These are phyloP conservation scores for Sepiola atlantica DNA, from an alignment of 2,888 invertebrate species.

Conservation along the genomic window DNA sequence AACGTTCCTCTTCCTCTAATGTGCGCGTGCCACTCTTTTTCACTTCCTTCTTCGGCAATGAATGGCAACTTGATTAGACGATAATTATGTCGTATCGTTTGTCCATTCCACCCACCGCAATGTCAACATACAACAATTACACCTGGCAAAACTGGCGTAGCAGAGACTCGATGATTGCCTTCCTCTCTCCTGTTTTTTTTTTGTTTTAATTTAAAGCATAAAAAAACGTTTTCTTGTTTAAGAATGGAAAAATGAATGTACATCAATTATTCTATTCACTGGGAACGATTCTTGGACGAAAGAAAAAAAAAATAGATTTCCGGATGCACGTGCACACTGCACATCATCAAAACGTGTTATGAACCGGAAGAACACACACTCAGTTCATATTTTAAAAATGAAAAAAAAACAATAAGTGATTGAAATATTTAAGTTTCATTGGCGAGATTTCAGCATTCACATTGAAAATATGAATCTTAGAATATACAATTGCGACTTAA, in stretches of 20 bases:
- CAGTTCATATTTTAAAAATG: not conserved
- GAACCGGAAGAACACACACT: not conserved
- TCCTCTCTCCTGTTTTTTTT: not conserved
- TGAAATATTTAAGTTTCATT: not conserved
- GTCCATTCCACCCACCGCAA: not conserved
- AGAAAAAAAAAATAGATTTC: not conserved
- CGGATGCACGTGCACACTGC: not conserved
- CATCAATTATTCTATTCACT: slow-evolving; percentile 32
- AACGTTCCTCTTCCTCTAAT: not conserved
- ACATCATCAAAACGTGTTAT: not conserved
- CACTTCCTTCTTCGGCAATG: not conserved
- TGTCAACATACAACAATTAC: not conserved
- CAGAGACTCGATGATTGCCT: not conserved
- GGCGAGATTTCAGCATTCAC: not conserved
- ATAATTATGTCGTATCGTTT: not conserved
- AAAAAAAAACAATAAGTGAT: not conserved
- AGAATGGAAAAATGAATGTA: not conserved
- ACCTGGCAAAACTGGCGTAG: not conserved
- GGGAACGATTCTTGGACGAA: not conserved
- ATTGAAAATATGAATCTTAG: too few species aligned
- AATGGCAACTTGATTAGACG: not conserved
- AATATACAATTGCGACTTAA: too few species aligned
- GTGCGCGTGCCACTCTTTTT: not conserved
- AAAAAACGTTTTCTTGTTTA: not conserved
- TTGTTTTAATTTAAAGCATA: not conserved